Evolutionary conservation across 2,888 invertebrate species (phyloP).

Genomic region (Augiades crinisus): DNA sequence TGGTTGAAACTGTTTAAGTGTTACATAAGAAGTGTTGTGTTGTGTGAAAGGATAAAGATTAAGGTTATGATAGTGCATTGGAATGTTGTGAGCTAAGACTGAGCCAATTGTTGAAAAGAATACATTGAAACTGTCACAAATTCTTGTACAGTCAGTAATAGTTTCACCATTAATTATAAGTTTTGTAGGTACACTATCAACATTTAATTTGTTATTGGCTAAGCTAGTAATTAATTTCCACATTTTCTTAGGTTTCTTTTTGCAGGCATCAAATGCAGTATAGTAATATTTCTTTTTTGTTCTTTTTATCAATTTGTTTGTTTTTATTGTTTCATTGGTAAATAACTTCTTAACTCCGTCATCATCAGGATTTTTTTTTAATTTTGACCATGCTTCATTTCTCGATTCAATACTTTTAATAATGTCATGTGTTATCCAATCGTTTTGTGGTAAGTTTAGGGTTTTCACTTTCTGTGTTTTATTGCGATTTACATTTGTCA

Average conservation of each 20-base stretch:
- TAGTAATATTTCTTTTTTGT: background rate
- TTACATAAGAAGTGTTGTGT: no score
- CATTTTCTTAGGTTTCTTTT: constrained; percentile 1
- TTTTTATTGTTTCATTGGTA: constrained; percentile 20
- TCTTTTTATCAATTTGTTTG: constrained; percentile 7
- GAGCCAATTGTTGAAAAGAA: no score
- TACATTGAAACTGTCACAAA: no score
- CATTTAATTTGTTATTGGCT: background rate
- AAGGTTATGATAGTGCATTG: no score
- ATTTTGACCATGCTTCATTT: background rate
- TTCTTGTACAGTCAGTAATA: background rate
- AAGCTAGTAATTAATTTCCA: background rate
- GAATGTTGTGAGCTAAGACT: no score
- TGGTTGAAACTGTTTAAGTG: no score
- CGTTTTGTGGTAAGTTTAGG: background rate
- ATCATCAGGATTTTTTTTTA: background rate
- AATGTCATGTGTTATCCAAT: background rate
- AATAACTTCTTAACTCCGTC: background rate
- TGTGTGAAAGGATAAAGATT: no score
- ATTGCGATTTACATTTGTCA: background rate
- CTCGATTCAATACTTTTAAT: background rate
- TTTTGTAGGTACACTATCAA: background rate
- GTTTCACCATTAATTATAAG: background rate
- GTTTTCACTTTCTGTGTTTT: background rate
- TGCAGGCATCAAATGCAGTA: background rate